Evolutionary conservation across 1,140 invertebrate genomes (phyloP).

Genomic region (Eueides isabella): DNA sequence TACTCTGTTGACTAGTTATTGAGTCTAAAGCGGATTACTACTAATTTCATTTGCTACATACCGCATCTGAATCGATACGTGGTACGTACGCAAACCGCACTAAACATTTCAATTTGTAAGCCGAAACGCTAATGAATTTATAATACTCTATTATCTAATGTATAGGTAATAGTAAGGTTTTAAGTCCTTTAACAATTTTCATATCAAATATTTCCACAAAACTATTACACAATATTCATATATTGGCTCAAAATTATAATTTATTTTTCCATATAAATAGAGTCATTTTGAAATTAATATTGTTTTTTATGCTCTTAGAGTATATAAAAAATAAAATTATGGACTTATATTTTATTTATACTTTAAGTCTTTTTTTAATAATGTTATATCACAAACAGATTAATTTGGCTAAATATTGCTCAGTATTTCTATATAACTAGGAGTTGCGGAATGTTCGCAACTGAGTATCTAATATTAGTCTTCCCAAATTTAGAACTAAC

Average conservation of each 20-base stretch:
- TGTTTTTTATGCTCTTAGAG: not conserved
- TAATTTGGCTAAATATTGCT: too few relatives aligned
- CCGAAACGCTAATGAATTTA: not conserved
- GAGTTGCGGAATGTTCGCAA: too few relatives aligned
- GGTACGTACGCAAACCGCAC: slow-evolving; percentile 23
- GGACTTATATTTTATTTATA: not conserved
- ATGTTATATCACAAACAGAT: too few relatives aligned
- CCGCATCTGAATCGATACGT: slow-evolving; percentile 31
- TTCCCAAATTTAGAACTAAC: too few relatives aligned
- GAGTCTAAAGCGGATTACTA: slow-evolving; percentile 24
- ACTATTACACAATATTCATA: not conserved
- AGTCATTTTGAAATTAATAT: not conserved
- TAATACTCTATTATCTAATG: not conserved
- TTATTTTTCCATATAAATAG: not conserved
- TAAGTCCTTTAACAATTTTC: not conserved
- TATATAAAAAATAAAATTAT: not conserved
- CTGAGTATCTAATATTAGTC: too few relatives aligned
- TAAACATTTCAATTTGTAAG: slow-evolving; percentile 31
- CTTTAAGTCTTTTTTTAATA: not conserved
- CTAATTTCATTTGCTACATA: slow-evolving; percentile 31
- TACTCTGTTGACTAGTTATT: slow-evolving; percentile 23
- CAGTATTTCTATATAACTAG: too few relatives aligned
- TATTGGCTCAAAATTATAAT: not conserved
- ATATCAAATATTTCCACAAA: not conserved
- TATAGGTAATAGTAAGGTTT: not conserved